Evolutionary conservation across 2,797 vertebrate genomes (phyloP), one percentile per base, ranked within the genome.

Genomic region (Pangasius krempfi): DNA sequence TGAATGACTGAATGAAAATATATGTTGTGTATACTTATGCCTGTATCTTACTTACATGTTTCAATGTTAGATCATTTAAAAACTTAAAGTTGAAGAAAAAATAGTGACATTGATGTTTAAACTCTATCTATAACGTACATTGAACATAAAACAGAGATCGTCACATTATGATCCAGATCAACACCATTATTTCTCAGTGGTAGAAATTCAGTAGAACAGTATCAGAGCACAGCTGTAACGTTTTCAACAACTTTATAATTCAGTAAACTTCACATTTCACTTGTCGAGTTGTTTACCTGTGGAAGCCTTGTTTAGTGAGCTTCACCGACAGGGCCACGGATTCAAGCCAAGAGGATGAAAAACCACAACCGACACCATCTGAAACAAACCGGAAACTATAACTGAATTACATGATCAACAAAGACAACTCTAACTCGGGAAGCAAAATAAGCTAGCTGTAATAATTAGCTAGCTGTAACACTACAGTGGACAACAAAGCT

Each of bases 221-320:
- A 30, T 27, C 30, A 33, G 1, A 81, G 12, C 40, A 56, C 10
- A 33, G 8, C n/a, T 22, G 30, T 37, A 37, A 58, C 62, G 50
- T n/a, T 52, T 50, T 25, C 73, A 40, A 25, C 16, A 80, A 54
- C 16, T 79, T 20, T 7, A 33, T 22, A 12, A 6, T 8, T 44
- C 44, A 44, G 40, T 5, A 47, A 44, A 8, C 47, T n/a, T 52
- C 47, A 52, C 47, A 27, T 22, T 13, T 75, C 44, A 33, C 50
- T 18, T 20, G 50, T 54, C 13, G 16, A 0, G n/a, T 12, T 58
- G 68, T 56, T 30, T 93, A 99, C 98, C 98, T 97, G 92, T 99
- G 98, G 90, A 99, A 99, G 14, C 98, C 98, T 22, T 95, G 95
- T 88, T 98, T 97, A 86, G 91, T 91, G 40, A 98, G 92, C 87